Percentiles rank a stretch among this genome's conserved stretches.
Evolutionary conservation across 2,113 vertebrate genomes (phyloP).

Genomic region (Brachyistius frenatus): DNA sequence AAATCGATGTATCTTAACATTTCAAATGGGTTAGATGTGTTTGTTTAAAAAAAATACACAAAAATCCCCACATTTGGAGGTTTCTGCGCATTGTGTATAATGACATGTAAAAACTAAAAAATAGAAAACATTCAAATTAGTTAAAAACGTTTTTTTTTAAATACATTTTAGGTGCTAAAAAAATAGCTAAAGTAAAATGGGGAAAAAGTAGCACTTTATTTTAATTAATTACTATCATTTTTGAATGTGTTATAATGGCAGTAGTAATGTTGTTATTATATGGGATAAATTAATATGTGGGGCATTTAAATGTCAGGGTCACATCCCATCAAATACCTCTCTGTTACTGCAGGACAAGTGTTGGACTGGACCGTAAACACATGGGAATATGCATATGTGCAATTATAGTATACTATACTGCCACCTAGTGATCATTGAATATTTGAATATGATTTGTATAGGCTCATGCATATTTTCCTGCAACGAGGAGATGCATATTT

Average conservation of each 20-base stretch:
- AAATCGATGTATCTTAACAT: neutral
- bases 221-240: neutral
- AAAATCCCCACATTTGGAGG: no score
- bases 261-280: constrained; percentile 1
- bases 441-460: constrained; percentile 24
- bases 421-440: constrained; percentile 90
- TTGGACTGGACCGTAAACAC: constrained; percentile 27
- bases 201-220: no score
- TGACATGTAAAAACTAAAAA: no score
- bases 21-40: neutral
- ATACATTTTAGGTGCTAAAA: no score
- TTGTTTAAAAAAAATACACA: neutral
- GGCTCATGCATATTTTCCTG: constrained; percentile 23
- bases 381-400: constrained; percentile 68
- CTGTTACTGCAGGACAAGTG: constrained; percentile 50
- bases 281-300: neutral
- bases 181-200: neutral
- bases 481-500: neutral
- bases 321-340: constrained; percentile 28
- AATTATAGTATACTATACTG: constrained; percentile 85
- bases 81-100: no score
- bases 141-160: no score
- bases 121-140: no score
- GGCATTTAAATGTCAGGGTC: constrained; percentile 27
- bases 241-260: neutral